Percentiles rank a stretch among this genome's conserved stretches.
Evolutionary conservation across 2,113 vertebrate species (phyloP).

Genomic region (Plectropomus leopardus): DNA sequence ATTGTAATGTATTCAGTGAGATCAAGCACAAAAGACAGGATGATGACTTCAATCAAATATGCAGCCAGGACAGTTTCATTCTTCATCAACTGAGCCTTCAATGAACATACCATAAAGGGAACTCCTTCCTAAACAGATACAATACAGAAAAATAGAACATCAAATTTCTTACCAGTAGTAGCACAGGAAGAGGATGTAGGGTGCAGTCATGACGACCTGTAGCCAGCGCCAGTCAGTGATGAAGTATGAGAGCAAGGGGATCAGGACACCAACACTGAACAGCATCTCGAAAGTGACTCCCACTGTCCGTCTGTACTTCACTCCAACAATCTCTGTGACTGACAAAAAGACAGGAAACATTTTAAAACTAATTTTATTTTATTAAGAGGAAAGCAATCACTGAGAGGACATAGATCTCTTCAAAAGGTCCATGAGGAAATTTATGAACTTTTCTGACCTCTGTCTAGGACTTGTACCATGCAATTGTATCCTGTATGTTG

Average conservation of each 20-base stretch:
- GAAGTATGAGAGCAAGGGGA: slow-evolving; percentile 92
- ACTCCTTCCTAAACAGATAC: too few relatives aligned
- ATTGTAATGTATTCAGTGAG: too few relatives aligned
- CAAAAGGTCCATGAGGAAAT: too few relatives aligned
- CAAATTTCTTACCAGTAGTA: slow-evolving; percentile 88
- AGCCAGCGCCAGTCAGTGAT: slow-evolving; percentile 92
- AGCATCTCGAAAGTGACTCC: slow-evolving; percentile 92
- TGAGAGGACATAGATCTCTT: too few relatives aligned
- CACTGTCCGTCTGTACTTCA: slow-evolving; percentile 89
- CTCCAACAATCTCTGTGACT: slow-evolving; percentile 96
- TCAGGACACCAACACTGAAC: slow-evolving; percentile 91
- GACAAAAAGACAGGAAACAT: slow-evolving; percentile 20
- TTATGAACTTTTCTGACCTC: too few relatives aligned
- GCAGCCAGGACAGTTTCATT: neutral
- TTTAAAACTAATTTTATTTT: neutral
- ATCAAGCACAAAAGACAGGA: neutral
- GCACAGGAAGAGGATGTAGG: slow-evolving; percentile 90
- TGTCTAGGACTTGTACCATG: too few relatives aligned
- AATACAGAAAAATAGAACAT: neutral
- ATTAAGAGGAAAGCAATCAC: neutral
- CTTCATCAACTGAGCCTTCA: neutral
- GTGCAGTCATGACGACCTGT: slow-evolving; percentile 88
- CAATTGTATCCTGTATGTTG: too few relatives aligned
- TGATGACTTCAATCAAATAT: neutral
- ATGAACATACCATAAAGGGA: too few relatives aligned